Evolutionary conservation across 2,797 vertebrate species (phyloP), one percentile per base, ranked within the genome.

Genomic region (Malurus splendens): DNA sequence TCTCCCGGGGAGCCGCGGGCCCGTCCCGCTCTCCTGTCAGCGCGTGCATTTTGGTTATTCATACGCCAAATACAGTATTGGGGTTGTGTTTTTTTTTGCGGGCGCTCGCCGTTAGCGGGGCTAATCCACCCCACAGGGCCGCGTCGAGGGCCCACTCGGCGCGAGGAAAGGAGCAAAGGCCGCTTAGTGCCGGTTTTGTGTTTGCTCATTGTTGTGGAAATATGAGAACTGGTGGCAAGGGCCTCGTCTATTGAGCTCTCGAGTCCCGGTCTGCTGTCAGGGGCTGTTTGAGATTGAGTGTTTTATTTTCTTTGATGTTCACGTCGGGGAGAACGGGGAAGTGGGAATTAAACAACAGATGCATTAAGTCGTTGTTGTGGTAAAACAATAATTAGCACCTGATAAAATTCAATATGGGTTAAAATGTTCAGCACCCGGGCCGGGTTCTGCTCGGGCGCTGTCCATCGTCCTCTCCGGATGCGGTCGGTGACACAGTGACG

Each of bases 121-220:
- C 97, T 98, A 98, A 98, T 98, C 97, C 97, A 95, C 96, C 95
- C 96, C 97, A 96, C 96, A 87, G 95, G 96, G 96, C 97, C 95
- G 96, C 95, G 95, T 96, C 96, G 96, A 96, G 97, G 96, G 96
- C 96, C 96, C 97, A 95, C 97, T 97, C 97, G 95, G 96, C 96
- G 96, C 96, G 96, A 97, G 97, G 96, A 96, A 96, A 97, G 97
- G 93, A 96, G 97, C 96, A 95, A 97, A 97, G 97, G 97, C 97
- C 96, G 96, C 97, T 97, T 97, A 97, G 97, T 96, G 96, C 96
- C 96, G 97, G 93, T 98, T 98, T 98, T 98, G 97, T 98, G 97
- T 98, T 98, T 98, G 98, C 96, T 97, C 97, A 98, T 97, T 97
- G 97, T 98, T 98, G 97, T 98, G 98, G 98, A 98, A 98, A 98